Conservation (phyloP, 2,888 invertebrate species). For the Anthrax anthrax region DNA sequence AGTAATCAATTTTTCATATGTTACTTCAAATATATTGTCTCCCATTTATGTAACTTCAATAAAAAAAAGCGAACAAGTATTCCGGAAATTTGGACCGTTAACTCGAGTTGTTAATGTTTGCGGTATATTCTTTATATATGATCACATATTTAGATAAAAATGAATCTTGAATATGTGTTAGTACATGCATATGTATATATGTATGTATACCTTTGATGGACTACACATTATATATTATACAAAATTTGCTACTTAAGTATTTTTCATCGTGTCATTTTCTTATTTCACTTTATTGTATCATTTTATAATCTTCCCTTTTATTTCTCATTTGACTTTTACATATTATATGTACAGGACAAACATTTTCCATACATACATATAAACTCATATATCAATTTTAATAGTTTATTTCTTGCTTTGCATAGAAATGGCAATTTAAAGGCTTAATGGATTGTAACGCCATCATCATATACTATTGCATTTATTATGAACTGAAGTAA, state of each 20-base stretch:
- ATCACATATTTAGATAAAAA: no score
- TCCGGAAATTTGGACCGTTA: slow-evolving; percentile 33
- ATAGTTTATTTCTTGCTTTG: slow-evolving; percentile 10
- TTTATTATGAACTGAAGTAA: not conserved
- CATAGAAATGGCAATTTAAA: slow-evolving; percentile 12
- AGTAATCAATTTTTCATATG: not conserved
- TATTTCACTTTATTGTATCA: no score
- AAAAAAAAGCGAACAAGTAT: slow-evolving; percentile 12
- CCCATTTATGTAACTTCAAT: no score
- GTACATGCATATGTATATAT: no score
- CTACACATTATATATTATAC: no score
- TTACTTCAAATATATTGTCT: not conserved
- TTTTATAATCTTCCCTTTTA: no score
- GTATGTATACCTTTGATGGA: slow-evolving; percentile 1
- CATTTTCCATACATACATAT: no score
- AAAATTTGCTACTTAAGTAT: not conserved
- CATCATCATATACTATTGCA: slow-evolving; percentile 4
- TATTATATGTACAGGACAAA: not conserved
- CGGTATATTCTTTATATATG: no score
- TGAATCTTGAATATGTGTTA: not conserved
- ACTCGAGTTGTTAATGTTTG: slow-evolving; percentile 12
- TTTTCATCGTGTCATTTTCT: no score
- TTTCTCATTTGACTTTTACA: no score
- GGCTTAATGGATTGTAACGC: slow-evolving; percentile 12
- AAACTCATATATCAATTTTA: not conserved